Evolutionary conservation across 2,797 vertebrate genomes (phyloP).

Genomic region (Enteromius unitaeniatus): DNA sequence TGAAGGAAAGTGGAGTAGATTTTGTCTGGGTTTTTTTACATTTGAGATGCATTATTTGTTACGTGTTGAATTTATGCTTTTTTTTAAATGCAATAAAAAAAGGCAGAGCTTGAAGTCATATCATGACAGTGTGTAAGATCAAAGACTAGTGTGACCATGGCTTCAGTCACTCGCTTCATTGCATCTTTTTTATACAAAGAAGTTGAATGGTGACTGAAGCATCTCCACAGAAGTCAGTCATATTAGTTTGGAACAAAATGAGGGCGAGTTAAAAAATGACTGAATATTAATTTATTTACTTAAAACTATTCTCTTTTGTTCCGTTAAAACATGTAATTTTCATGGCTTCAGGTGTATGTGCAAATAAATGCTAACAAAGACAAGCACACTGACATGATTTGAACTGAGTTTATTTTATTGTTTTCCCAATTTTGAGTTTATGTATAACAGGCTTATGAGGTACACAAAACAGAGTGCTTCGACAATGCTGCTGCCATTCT

Average conservation of each 20-base stretch:
- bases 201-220: background rate
- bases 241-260: background rate
- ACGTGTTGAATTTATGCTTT: background rate
- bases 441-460: conserved; percentile 78
- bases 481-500: conserved; percentile 72
- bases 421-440: conserved; percentile 64
- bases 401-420: conserved; percentile 77
- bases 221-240: background rate
- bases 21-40: background rate
- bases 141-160: background rate
- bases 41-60: background rate
- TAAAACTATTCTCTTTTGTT: background rate
- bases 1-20: background rate
- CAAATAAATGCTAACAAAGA: background rate
- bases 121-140: background rate
- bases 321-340: background rate
- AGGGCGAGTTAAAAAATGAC: background rate
- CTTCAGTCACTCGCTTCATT: background rate
- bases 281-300: background rate
- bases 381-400: conserved; percentile 62
- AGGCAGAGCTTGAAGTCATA: background rate
- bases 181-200: background rate
- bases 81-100: background rate
- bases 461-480: conserved; percentile 83
- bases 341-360: background rate